Evolutionary conservation across 2,888 invertebrate genomes (phyloP).

Genomic region (Lasioglossum calceatum): DNA sequence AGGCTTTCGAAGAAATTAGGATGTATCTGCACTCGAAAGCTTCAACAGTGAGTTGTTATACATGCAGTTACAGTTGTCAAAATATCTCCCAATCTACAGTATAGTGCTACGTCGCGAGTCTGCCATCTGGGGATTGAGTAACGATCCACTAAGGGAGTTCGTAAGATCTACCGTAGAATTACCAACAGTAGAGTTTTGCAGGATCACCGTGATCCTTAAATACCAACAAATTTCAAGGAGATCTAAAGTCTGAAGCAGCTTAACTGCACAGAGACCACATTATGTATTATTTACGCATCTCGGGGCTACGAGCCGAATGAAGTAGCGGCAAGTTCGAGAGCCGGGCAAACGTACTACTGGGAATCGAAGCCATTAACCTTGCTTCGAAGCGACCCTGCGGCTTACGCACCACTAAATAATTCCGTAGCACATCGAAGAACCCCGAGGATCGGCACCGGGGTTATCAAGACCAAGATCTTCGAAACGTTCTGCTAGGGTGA

Average conservation of each 20-base stretch:
- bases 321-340: conserved; percentile 69
- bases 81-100: neutral
- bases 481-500: conserved; percentile 62
- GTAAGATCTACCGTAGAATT: neutral
- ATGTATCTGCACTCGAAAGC: neutral
- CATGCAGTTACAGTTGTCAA: neutral
- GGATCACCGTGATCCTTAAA: conserved; percentile 1
- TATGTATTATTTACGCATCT: conserved; percentile 57
- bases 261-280: conserved; percentile 44
- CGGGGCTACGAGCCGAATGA: conserved; percentile 54
- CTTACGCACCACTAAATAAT: conserved; percentile 80
- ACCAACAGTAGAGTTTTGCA: neutral
- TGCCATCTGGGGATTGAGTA: neutral
- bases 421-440: conserved; percentile 70
- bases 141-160: neutral
- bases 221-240: conserved; percentile 1
- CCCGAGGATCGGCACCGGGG: conserved; percentile 59
- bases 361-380: conserved; percentile 81
- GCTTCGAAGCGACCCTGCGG: conserved; percentile 71
- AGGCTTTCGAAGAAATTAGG: neutral
- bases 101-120: neutral
- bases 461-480: conserved; percentile 66
- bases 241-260: conserved; percentile 37
- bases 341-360: conserved; percentile 70
- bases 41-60: neutral